Conservation (phyloP, 2,797 vertebrate genomes). For the Setipinna tenuifilis region DNA sequence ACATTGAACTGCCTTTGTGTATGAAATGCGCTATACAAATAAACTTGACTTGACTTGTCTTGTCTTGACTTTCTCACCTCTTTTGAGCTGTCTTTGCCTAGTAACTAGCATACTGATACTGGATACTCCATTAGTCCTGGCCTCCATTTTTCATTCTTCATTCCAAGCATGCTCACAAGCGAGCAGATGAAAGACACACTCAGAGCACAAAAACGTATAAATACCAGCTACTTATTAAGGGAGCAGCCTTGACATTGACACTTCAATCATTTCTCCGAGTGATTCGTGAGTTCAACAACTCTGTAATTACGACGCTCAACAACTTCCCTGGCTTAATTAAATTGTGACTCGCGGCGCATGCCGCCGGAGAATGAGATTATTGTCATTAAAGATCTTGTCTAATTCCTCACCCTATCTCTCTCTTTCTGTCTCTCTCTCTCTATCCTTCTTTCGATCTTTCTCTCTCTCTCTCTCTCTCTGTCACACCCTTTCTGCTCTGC, state of each 20-base stretch:
- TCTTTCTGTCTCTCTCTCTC: background rate
- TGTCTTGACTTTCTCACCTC: too few relatives aligned
- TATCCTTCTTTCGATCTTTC: background rate
- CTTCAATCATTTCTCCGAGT: conserved; percentile 9
- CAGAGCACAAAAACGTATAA: background rate
- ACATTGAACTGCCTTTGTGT: too few relatives aligned
- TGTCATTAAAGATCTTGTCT: conserved; percentile 23
- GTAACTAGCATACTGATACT: too few relatives aligned
- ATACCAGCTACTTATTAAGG: conserved; percentile 1
- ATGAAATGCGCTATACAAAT: too few relatives aligned
- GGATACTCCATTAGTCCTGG: background rate
- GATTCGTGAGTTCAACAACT: conserved; percentile 20
- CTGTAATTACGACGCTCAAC: background rate
- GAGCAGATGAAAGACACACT: background rate
- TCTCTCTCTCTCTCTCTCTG: background rate
- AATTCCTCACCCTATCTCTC: background rate
- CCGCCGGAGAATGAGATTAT: background rate
- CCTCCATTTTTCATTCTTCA: background rate
- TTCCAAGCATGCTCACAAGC: background rate
- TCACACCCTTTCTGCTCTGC: background rate
- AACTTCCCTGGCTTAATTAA: conserved; percentile 16
- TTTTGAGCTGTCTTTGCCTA: too few relatives aligned
- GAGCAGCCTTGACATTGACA: background rate
- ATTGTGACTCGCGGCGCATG: background rate
- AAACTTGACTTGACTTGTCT: too few relatives aligned